Evolutionary conservation across 2,797 vertebrate genomes (phyloP).

Genomic region (Enteromius fasciolatus): DNA sequence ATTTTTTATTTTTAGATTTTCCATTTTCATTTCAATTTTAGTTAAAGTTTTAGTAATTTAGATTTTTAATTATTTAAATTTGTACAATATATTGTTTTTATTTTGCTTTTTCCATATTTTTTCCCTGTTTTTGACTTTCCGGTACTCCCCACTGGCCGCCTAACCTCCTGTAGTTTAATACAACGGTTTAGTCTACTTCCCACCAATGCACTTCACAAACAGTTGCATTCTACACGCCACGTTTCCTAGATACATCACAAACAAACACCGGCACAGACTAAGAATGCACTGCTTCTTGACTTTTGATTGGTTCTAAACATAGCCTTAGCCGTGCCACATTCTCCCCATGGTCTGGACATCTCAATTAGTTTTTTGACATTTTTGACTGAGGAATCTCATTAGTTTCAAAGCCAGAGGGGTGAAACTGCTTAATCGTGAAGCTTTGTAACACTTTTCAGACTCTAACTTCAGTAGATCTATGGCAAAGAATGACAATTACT

Average conservation of each 20-base stretch:
- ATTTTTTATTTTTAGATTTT: neutral
- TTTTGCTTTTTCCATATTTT: neutral
- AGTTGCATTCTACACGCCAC: conserved; percentile 29
- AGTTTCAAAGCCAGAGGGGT: conserved; percentile 30
- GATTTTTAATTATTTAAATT: neutral
- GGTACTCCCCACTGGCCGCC: conserved; percentile 28
- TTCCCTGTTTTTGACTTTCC: neutral
- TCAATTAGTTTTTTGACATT: conserved; percentile 33
- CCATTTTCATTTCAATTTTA: neutral
- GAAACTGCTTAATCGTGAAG: conserved; percentile 67
- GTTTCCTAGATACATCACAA: conserved; percentile 43
- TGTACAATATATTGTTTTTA: neutral
- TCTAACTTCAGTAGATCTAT: neutral
- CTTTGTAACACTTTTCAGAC: conserved; percentile 6
- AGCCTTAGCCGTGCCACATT: neutral
- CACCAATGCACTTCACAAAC: conserved; percentile 19
- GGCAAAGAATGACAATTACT: neutral
- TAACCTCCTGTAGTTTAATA: conserved; percentile 46
- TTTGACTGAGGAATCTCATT: conserved; percentile 27
- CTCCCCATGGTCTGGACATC: neutral
- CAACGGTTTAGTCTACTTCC: conserved; percentile 27
- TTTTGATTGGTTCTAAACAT: neutral
- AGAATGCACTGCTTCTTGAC: neutral
- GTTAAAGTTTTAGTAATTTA: neutral
- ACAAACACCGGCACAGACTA: conserved; percentile 4